These are phyloP conservation scores for Leiothrix lutea DNA, from an alignment of 2,113 vertebrate species.

Conservation along the genomic window DNA sequence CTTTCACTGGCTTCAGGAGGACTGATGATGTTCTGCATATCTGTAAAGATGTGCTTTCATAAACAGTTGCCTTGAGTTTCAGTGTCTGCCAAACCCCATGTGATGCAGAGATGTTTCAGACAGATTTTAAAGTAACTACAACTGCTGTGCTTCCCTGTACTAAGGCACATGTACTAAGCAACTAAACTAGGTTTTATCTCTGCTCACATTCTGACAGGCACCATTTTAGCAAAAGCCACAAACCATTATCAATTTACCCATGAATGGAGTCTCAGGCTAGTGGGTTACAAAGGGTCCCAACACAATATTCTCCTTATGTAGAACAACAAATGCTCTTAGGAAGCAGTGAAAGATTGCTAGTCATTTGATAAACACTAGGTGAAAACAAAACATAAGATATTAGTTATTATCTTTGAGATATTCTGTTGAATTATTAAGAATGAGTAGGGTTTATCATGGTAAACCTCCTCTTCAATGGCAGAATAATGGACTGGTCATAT, in stretches of 20 bases:
- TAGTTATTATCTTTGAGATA: not conserved
- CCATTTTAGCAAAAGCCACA: not conserved
- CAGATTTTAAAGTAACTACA: not conserved
- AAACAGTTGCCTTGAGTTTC: not conserved
- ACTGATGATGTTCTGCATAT: not conserved
- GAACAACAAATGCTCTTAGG: not conserved
- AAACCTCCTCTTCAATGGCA: not conserved
- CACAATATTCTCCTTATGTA: not conserved
- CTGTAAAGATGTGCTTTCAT: not conserved
- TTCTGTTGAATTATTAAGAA: not conserved
- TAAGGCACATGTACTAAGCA: not conserved
- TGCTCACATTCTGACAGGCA: not conserved
- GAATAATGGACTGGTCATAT: not conserved
- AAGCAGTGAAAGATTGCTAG: not conserved
- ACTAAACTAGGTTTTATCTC: not conserved
- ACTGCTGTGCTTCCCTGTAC: not conserved
- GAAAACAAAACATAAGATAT: not conserved
- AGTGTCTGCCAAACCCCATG: not conserved
- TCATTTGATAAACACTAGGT: not conserved
- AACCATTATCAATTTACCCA: not conserved
- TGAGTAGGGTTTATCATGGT: not conserved
- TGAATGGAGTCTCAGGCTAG: not conserved
- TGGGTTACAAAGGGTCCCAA: not conserved
- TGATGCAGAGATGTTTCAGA: not conserved
- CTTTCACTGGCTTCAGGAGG: not conserved